Evolutionary conservation across 2,888 invertebrate genomes (phyloP).

Genomic region (Microctonus hyperodae): DNA sequence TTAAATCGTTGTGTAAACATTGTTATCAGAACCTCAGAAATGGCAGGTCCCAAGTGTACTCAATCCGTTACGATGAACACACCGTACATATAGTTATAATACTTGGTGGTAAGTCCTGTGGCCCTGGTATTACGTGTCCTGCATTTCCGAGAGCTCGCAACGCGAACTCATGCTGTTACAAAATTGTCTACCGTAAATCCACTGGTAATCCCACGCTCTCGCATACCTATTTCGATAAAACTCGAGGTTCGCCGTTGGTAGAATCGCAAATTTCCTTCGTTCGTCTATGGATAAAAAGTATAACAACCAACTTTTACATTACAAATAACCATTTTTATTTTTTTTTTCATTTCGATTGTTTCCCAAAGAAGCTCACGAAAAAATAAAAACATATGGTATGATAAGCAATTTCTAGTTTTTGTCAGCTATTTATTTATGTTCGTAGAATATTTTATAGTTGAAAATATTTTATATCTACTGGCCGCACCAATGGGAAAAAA

Average conservation of each 20-base stretch:
- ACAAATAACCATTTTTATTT: neutral
- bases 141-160: conserved; percentile 46
- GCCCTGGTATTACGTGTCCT: conserved; percentile 51
- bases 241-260: conserved; percentile 21
- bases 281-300: conserved; percentile 10
- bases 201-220: conserved; percentile 28
- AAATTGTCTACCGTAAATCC: conserved; percentile 34
- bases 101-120: conserved; percentile 46
- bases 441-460: neutral
- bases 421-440: neutral
- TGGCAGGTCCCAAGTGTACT: conserved; percentile 1
- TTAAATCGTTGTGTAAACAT: neutral
- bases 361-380: neutral
- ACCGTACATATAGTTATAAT: conserved; percentile 40
- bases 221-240: conserved; percentile 30
- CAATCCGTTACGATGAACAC: conserved; percentile 11
- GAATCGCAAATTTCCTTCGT: conserved; percentile 24
- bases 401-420: neutral
- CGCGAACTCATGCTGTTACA: conserved; percentile 25
- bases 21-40: conserved; percentile 3
- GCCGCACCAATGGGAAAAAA: neutral
- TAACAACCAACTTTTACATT: conserved; percentile 3
- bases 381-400: neutral
- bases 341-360: neutral
- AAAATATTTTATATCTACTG: neutral